These are phyloP conservation scores for Aphis craccivora DNA, from an alignment of 1,140 invertebrate genomes.

Conservation along the genomic window DNA sequence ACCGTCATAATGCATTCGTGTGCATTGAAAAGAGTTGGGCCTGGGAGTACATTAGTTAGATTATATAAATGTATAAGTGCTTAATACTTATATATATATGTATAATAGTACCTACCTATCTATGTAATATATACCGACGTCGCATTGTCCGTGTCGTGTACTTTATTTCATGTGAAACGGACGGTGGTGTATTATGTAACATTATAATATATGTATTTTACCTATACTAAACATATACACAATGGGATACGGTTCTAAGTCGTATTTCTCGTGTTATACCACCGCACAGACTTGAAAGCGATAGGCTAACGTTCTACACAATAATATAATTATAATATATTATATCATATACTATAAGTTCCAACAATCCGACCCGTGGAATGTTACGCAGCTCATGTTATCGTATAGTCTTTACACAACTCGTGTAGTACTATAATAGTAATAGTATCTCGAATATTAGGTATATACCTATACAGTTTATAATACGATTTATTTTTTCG, in stretches of 20 bases:
- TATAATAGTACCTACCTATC: too few species aligned
- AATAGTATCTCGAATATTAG: background rate
- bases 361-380: background rate
- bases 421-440: too few species aligned
- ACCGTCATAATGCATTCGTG: background rate
- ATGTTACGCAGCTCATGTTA: background rate
- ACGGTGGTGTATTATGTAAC: background rate
- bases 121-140: background rate
- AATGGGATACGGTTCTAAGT: background rate
- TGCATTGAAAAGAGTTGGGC: background rate
- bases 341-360: background rate
- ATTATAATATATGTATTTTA: background rate
- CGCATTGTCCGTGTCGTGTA: background rate
- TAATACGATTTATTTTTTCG: background rate
- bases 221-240: background rate
- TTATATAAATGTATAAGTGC: background rate
- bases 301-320: background rate
- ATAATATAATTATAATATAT: slow-evolving; percentile 1
- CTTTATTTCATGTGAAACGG: background rate
- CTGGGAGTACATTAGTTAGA: background rate
- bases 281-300: background rate
- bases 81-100: too few species aligned
- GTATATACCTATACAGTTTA: too few species aligned
- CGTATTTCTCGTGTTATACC: background rate
- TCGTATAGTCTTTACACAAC: background rate